Conservation (phyloP, 2,888 invertebrate genomes). For the Geophilus truncorum region DNA sequence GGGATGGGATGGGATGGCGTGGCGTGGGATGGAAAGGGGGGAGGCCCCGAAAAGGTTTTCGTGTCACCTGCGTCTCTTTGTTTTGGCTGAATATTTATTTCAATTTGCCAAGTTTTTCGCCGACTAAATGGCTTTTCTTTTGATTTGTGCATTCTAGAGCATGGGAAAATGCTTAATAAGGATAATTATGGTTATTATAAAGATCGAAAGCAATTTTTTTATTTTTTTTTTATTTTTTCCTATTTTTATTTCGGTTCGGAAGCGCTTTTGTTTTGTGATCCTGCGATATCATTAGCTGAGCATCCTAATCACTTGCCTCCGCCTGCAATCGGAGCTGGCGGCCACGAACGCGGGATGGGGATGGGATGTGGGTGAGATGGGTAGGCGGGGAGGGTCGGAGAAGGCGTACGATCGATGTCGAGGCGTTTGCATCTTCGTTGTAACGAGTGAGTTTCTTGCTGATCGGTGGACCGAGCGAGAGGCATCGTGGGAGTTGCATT, state of each 20-base stretch:
- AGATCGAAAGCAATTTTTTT: neutral
- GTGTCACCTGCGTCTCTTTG: constrained; percentile 4
- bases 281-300: constrained; percentile 18
- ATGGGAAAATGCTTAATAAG: neutral
- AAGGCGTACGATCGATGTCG: neutral
- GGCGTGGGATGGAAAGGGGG: neutral
- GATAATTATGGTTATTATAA: neutral
- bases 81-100: constrained; percentile 15
- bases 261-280: constrained; percentile 10
- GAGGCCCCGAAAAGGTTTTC: neutral
- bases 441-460: constrained; percentile 24
- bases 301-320: constrained; percentile 24
- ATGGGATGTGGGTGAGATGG: neutral
- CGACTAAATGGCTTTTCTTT: no score
- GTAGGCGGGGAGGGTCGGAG: neutral
- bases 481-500: constrained; percentile 29
- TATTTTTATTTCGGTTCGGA: neutral
- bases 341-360: constrained; percentile 22
- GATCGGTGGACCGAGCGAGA: constrained; percentile 25
- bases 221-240: neutral
- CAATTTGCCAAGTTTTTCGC: neutral
- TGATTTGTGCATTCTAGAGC: no score
- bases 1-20: neutral
- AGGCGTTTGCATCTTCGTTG: constrained; percentile 27
- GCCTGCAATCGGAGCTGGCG: constrained; percentile 27